Conservation (phyloP, 1,140 invertebrate species). For the Colletes latitarsis region DNA sequence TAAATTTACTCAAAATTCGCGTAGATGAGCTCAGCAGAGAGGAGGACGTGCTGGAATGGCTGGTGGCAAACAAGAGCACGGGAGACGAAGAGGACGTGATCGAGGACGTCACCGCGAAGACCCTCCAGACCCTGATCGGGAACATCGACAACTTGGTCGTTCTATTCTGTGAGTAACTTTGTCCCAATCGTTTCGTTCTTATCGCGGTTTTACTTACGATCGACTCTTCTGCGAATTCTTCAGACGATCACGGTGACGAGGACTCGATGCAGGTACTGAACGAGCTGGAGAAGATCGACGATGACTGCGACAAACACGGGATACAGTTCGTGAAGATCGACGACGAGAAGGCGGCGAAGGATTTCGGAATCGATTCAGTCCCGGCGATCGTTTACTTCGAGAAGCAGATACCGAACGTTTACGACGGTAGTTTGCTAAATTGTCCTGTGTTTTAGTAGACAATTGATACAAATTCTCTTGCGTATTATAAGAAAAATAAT, state of each 20-base stretch:
- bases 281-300: conserved; percentile 95
- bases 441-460: no score
- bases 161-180: conserved; percentile 91
- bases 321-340: conserved; percentile 97
- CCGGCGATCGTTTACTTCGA: conserved; percentile 96
- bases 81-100: conserved; percentile 96
- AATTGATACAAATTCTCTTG: no score
- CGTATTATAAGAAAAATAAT: no score
- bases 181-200: neutral
- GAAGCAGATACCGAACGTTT: conserved; percentile 95
- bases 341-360: conserved; percentile 89
- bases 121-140: conserved; percentile 92
- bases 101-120: conserved; percentile 95
- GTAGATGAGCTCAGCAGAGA: conserved; percentile 94
- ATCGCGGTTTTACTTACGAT: neutral
- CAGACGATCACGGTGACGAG: conserved; percentile 92
- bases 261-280: conserved; percentile 91
- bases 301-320: conserved; percentile 94
- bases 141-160: conserved; percentile 96
- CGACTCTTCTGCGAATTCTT: conserved; percentile 59
- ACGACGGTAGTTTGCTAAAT: conserved; percentile 86
- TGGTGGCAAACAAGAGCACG: conserved; percentile 95
- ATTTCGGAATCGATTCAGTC: conserved; percentile 92
- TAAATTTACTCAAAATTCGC: conserved; percentile 45
- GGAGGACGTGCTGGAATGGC: conserved; percentile 96